A percentile compares a stretch with the other conserved stretches of the same genome.
Evolutionary conservation across 2,113 vertebrate genomes (phyloP).

Genomic region (Cheirogaleus medius): DNA sequence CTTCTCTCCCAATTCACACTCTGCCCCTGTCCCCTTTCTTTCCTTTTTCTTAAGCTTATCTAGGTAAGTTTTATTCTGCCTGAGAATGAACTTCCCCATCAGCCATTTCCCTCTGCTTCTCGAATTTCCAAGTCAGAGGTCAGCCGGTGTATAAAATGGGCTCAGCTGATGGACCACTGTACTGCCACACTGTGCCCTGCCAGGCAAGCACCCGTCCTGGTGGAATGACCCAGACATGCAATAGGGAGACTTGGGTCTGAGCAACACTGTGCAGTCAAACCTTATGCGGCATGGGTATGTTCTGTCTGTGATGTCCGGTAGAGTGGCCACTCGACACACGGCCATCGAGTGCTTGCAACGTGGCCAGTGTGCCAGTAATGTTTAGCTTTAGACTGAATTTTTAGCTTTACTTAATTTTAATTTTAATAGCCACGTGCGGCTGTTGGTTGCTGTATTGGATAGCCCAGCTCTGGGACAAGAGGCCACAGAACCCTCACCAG

Average conservation of each 20-base stretch:
- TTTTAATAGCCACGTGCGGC: neutral
- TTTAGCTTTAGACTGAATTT: too few species aligned
- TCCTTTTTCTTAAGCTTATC: conserved; percentile 72
- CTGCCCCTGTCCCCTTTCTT: conserved; percentile 21
- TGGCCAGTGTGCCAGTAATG: neutral
- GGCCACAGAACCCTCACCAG: conserved; percentile 47
- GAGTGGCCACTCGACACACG: neutral
- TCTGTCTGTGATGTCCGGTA: neutral
- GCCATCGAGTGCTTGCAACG: neutral
- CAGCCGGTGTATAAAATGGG: conserved; percentile 60
- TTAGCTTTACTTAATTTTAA: neutral
- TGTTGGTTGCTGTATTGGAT: neutral
- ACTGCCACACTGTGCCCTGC: conserved; percentile 70
- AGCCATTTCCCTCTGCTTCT: conserved; percentile 70
- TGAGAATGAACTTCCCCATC: conserved; percentile 85
- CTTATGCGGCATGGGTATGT: neutral
- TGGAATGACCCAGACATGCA: conserved; percentile 58
- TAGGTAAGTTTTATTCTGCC: conserved; percentile 82
- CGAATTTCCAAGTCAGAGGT: conserved; percentile 77
- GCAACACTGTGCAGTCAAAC: neutral
- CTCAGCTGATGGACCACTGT: conserved; percentile 73
- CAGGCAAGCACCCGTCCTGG: conserved; percentile 52
- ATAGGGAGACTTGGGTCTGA: neutral
- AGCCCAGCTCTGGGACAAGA: neutral
- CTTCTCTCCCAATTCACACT: neutral